phyloP scores from a whole-genome alignment of 2,113 vertebrate species.

The Pterocles orientalis region DNA sequence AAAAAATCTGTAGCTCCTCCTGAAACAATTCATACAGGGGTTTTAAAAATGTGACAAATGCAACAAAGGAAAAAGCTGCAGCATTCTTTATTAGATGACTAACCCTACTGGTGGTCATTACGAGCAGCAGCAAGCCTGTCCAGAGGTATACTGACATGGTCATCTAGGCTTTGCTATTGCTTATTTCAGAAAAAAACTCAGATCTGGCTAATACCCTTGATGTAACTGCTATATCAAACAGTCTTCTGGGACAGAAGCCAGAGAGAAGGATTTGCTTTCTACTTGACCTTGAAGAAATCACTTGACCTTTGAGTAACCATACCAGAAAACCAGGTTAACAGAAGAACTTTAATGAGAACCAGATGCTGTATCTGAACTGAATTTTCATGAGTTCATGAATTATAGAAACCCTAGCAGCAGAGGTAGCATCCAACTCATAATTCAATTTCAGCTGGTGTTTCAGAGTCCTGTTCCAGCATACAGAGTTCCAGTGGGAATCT shows the following conservation, averaged over 20 bases:
- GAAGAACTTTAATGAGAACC: background rate
- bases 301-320: background rate
- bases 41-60: background rate
- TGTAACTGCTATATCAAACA: background rate
- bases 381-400: conserved; percentile 18
- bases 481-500: background rate
- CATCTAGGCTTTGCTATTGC: background rate
- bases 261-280: background rate
- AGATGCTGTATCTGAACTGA: background rate
- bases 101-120: background rate
- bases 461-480: background rate
- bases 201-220: background rate
- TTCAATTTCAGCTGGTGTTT: background rate
- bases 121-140: background rate
- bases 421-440: conserved; percentile 4
- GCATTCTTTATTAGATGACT: background rate
- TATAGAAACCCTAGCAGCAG: conserved; percentile 1
- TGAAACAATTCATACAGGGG: background rate
- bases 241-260: background rate
- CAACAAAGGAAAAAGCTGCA: background rate
- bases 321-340: background rate
- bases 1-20: background rate
- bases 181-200: background rate
- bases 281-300: background rate
- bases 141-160: background rate